Evolutionary conservation across 2,797 vertebrate species (phyloP).

Genomic region (Hipposideros larvatus): DNA sequence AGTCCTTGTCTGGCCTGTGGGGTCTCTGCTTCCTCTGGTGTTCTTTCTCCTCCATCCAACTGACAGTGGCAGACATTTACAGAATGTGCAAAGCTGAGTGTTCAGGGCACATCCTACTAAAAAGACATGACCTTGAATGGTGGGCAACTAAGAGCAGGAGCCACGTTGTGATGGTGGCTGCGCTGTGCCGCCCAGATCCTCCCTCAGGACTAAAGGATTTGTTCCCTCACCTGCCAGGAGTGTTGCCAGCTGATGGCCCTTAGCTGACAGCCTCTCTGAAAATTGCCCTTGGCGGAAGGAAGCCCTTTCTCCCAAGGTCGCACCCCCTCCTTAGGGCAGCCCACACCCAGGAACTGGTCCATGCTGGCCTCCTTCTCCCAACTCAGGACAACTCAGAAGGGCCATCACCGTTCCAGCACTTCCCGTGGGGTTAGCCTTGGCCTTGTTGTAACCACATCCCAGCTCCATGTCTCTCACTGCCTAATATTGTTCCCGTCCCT

Average conservation of each 20-base stretch:
- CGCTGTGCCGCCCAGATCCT: neutral
- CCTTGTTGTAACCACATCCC: neutral
- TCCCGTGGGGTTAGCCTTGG: neutral
- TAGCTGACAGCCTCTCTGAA: neutral
- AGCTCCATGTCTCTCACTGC: too few species aligned
- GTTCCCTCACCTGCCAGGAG: neutral
- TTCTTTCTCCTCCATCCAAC: neutral
- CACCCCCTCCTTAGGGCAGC: neutral
- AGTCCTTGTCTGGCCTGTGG: neutral
- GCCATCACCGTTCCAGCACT: too few species aligned
- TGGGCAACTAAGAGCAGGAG: neutral
- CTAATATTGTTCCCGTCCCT: neutral
- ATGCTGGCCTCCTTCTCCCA: neutral
- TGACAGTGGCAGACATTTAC: neutral
- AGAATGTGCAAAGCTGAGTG: neutral
- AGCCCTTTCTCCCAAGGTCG: neutral
- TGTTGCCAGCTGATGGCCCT: too few species aligned
- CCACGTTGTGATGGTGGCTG: fast-evolving
- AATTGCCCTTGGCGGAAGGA: neutral
- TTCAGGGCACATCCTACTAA: neutral
- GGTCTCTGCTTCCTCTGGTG: neutral
- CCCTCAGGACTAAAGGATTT: neutral
- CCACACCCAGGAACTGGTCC: neutral
- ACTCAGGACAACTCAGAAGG: neutral
- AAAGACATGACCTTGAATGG: neutral